Base-by-base conservation (phyloP, 1,140 invertebrate genomes). In the Brachionus angularis region DNA sequence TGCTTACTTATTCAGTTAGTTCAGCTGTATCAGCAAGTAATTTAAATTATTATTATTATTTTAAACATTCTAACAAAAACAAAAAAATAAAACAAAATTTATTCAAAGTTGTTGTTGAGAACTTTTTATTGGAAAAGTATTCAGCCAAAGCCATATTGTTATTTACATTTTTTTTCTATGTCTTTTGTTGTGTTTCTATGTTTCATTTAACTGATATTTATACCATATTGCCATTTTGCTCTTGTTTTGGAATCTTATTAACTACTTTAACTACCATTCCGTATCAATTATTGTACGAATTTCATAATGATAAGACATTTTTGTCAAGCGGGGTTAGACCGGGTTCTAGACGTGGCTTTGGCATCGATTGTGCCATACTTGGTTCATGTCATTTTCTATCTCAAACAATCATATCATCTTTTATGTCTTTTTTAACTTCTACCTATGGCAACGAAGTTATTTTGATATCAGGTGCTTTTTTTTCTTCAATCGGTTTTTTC, bases 241-340 rank as follows among this genome's bases (percentile, higher is more conserved):
- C 36, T 14, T 50, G 31, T 42, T 50, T 49, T 53, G 46, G 46
- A n/a, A 36, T 70, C 8, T 31, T 70, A 46, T 18, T 70, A 14
- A 50, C 46, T 10, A 42, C 64, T 25, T 49, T 70, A 10, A 70
- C 33, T 31, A 70, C 64, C 3, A 49, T 70, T 27, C 64, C 64
- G 7, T 70, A 50, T 70, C 46, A 70, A 70, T 25, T 70, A 29
- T 36, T 70, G 18, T 70, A 36, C n/a, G 44, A 70, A 53, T 70
- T 70, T 70, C 64, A 70, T 50, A 36, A 49, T 27, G 64, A 70
- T 42, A 53, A 70, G 31, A n/a, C 33, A 36, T 52, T 52, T 70
- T 29, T 39, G 21, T 52, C 23, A 7, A 36, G 12, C 12, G 29
- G 29, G 5, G 29, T 18, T 39, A n/a, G 14, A n/a, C 23, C 18